Evolutionary conservation across 2,113 vertebrate species (phyloP).

Genomic region (Chamaea fasciata): DNA sequence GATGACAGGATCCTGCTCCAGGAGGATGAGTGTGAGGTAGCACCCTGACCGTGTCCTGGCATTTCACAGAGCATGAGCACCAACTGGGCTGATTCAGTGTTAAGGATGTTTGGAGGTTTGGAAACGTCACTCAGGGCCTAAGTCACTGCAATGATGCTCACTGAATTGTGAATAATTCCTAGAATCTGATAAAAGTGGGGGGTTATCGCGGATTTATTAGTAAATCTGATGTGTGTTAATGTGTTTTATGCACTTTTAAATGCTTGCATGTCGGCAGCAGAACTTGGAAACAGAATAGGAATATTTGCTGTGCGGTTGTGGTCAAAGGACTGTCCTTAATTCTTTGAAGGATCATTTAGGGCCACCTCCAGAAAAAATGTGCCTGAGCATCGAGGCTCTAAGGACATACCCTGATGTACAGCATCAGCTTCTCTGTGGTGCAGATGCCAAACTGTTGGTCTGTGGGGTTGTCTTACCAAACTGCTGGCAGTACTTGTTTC

Average conservation of each 20-base stretch:
- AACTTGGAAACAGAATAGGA: neutral
- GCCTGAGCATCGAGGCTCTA: accelerated
- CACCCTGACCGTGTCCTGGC: too few relatives aligned
- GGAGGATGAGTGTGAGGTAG: neutral
- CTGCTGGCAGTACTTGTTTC: neutral
- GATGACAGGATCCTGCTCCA: neutral
- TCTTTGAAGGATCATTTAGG: neutral
- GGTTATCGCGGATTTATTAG: neutral
- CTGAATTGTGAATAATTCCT: neutral
- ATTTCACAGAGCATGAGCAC: neutral
- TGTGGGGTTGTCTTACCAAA: neutral
- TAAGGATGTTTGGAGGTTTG: neutral
- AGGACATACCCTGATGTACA: neutral
- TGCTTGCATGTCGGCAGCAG: neutral
- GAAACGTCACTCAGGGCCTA: neutral
- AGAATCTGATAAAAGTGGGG: neutral
- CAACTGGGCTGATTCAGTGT: accelerated
- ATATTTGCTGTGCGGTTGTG: neutral
- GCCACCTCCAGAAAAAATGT: neutral
- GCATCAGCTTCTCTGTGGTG: neutral
- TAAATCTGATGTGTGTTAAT: neutral
- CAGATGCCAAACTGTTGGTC: neutral
- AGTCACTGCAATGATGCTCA: neutral
- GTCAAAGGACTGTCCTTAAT: neutral
- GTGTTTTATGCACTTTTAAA: neutral